A percentile compares a stretch with the other conserved stretches of the same genome.
Evolutionary conservation across 2,888 invertebrate genomes (phyloP).

Genomic region (Andrena bucephala): DNA sequence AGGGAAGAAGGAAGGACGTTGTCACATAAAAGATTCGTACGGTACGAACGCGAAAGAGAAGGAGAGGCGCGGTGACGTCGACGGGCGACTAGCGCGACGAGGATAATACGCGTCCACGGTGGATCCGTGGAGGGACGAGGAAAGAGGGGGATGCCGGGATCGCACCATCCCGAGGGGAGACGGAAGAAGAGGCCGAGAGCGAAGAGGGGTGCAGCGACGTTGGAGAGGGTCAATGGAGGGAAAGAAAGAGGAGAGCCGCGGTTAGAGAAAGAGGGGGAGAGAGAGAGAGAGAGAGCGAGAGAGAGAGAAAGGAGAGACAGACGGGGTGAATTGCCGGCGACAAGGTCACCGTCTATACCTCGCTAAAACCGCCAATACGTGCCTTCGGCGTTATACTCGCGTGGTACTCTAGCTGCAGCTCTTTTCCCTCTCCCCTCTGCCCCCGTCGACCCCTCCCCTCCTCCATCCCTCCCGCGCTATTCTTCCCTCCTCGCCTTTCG

Average conservation of each 20-base stretch:
- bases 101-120: conserved; percentile 47
- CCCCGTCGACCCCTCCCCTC: conserved; percentile 36
- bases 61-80: conserved; percentile 46
- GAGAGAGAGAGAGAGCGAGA: conserved; percentile 23
- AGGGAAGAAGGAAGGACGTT: conserved; percentile 53
- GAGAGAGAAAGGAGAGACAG: conserved; percentile 64
- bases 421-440: conserved; percentile 35
- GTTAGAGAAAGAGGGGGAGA: conserved; percentile 52
- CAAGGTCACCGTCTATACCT: conserved; percentile 69
- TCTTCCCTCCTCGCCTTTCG: conserved; percentile 27
- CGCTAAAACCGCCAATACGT: conserved; percentile 64
- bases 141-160: conserved; percentile 53
- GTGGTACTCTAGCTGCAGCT: conserved; percentile 75
- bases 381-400: conserved; percentile 78
- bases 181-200: conserved; percentile 48
- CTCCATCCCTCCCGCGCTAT: conserved; percentile 3
- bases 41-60: conserved; percentile 35
- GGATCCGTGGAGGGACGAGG: conserved; percentile 55
- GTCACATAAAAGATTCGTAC: conserved; percentile 44
- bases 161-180: conserved; percentile 74
- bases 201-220: conserved; percentile 29
- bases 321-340: conserved; percentile 73
- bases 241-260: conserved; percentile 36
- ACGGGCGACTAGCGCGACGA: conserved; percentile 55
- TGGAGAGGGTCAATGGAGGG: conserved; percentile 16